A percentile compares a stretch with the other conserved stretches of the same genome.
Evolutionary conservation across 2,888 invertebrate genomes (phyloP).

Genomic region (Napeogenes inachia): DNA sequence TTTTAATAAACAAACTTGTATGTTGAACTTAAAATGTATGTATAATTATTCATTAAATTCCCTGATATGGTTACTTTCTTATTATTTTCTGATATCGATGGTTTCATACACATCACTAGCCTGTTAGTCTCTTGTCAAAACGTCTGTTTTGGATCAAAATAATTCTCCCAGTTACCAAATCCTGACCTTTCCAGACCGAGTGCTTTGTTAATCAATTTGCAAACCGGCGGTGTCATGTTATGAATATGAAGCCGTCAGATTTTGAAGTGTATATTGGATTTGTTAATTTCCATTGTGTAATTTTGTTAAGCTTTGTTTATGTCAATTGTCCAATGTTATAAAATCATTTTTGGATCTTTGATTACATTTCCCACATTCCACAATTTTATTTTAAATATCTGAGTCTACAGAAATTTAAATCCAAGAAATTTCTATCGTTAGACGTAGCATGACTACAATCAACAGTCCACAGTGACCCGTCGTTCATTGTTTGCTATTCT

Average conservation of each 20-base stretch:
- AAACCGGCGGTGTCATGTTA: constrained; percentile 43
- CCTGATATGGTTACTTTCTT: too few relatives aligned
- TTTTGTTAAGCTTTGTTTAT: constrained; percentile 12
- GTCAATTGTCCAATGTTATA: not conserved
- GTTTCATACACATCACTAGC: constrained; percentile 20
- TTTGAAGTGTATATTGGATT: constrained; percentile 28
- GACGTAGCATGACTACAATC: not conserved
- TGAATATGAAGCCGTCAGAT: constrained; percentile 39
- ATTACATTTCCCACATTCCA: not conserved
- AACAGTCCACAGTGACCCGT: constrained; percentile 5
- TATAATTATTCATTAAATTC: too few relatives aligned
- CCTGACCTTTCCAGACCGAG: constrained; percentile 49
- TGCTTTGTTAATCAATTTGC: constrained; percentile 65
- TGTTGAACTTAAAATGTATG: too few relatives aligned
- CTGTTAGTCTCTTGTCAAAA: constrained; percentile 39
- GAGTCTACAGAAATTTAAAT: not conserved
- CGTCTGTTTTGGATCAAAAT: constrained; percentile 57
- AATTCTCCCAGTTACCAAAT: constrained; percentile 65
- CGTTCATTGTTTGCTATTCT: constrained; percentile 21
- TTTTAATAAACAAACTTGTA: too few relatives aligned
- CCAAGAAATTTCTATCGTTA: too few relatives aligned
- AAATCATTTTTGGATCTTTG: too few relatives aligned
- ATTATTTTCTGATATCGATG: constrained; percentile 36
- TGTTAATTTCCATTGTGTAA: constrained; percentile 27
- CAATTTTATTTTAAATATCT: constrained; percentile 4